Evolutionary conservation across 2,113 vertebrate species (phyloP).

Genomic region (Megaptera novaeangliae): DNA sequence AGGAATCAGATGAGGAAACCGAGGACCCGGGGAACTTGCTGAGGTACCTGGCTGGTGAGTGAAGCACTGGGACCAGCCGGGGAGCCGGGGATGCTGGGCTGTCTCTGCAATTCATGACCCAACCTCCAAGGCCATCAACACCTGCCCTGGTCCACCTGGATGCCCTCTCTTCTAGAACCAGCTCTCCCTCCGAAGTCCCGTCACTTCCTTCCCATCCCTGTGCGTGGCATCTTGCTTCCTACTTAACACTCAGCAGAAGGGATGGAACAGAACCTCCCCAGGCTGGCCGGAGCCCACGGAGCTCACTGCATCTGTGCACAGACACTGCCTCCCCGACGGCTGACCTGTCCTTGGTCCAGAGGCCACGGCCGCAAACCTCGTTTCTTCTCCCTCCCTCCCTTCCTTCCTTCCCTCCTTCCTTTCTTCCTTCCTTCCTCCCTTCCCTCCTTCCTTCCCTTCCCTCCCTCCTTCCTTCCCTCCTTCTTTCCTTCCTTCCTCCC

Average conservation of each 20-base stretch:
- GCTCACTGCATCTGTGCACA: background rate
- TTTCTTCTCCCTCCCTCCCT: too few relatives aligned
- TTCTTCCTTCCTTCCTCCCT: too few relatives aligned
- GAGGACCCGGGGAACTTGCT: background rate
- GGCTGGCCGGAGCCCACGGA: background rate
- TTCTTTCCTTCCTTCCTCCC: too few relatives aligned
- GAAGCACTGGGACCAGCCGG: background rate
- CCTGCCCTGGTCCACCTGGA: background rate
- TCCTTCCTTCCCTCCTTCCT: too few relatives aligned
- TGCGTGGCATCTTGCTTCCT: background rate
- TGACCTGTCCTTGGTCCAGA: background rate
- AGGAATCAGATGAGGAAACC: background rate
- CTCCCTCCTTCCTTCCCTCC: too few relatives aligned
- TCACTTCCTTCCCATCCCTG: background rate
- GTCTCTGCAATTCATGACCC: background rate
- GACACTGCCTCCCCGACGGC: background rate
- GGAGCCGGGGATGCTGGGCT: background rate
- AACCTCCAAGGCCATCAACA: background rate
- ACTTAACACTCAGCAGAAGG: background rate
- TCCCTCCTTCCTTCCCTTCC: too few relatives aligned
- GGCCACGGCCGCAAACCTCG: background rate
- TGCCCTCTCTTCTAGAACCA: background rate
- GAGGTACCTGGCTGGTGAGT: background rate
- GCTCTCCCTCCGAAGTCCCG: too few relatives aligned
- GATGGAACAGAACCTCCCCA: background rate